Conservation (phyloP, 2,113 vertebrate species). For the Otolemur garnettii region DNA sequence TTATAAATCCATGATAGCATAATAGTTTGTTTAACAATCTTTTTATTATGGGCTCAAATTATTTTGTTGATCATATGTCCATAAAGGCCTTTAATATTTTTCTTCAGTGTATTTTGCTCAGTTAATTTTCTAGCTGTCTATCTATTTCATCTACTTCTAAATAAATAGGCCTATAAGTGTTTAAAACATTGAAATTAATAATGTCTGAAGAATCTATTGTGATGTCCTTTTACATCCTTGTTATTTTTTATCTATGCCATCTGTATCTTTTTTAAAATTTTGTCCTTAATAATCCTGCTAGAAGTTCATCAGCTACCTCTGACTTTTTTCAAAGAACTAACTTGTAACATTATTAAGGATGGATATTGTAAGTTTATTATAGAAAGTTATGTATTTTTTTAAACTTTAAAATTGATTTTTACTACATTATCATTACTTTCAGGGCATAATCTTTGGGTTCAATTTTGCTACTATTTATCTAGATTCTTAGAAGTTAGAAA, state of each 20-base stretch:
- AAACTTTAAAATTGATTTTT: not conserved
- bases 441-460: not conserved
- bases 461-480: not conserved
- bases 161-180: not conserved
- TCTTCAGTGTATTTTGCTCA: not conserved
- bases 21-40: not conserved
- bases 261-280: not conserved
- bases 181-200: not conserved
- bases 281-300: not conserved
- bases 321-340: not conserved
- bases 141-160: not conserved
- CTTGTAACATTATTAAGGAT: not conserved
- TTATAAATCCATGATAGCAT: not conserved
- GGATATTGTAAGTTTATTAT: not conserved
- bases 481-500: not conserved
- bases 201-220: not conserved
- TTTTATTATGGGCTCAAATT: not conserved
- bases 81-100: not conserved
- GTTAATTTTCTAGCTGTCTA: not conserved
- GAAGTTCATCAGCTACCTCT: not conserved
- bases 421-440: not conserved
- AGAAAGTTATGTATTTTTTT: not conserved
- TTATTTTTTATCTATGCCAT: not conserved
- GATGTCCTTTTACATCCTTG: not conserved
- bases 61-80: not conserved